These are phyloP conservation scores for Sylvilagus floridanus DNA, from an alignment of 2,797 vertebrate genomes.

Conservation along the genomic window DNA sequence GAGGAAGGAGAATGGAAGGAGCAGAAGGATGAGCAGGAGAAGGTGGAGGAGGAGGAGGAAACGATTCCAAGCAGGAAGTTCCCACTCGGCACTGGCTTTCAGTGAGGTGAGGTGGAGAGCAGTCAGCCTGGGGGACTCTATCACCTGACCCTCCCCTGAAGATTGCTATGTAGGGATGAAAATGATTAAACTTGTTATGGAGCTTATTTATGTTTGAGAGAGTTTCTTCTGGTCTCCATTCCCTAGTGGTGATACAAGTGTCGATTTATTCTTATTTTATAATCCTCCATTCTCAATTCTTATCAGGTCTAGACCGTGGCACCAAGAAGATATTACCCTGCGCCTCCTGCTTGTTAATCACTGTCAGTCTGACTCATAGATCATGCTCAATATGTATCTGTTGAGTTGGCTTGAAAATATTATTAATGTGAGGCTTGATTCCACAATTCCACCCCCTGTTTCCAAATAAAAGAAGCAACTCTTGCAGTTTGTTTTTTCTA, in stretches of 20 bases:
- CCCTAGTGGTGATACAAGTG: not conserved
- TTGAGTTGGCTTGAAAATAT: not conserved
- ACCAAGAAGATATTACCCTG: not conserved
- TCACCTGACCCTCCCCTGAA: not conserved
- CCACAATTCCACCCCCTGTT: not conserved
- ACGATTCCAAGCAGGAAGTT: not conserved
- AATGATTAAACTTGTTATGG: not conserved
- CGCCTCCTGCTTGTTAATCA: too few relatives aligned
- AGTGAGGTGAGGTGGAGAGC: not conserved
- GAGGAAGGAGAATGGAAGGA: too few relatives aligned
- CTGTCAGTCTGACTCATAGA: not conserved
- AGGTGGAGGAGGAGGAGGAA: not conserved
- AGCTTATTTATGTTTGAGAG: not conserved
- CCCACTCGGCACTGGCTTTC: not conserved
- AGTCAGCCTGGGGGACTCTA: not conserved
- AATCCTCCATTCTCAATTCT: not conserved
- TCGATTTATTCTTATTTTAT: not conserved
- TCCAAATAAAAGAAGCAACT: not conserved
- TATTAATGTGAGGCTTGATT: not conserved
- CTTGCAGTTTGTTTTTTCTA: not conserved
- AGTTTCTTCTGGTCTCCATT: not conserved
- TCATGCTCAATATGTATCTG: not conserved
- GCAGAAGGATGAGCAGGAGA: not conserved
- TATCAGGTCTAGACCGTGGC: not conserved
- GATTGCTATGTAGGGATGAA: not conserved